These are phyloP conservation scores for Xanthorhoe spadicearia DNA, from an alignment of 2,888 invertebrate species.

Conservation along the genomic window DNA sequence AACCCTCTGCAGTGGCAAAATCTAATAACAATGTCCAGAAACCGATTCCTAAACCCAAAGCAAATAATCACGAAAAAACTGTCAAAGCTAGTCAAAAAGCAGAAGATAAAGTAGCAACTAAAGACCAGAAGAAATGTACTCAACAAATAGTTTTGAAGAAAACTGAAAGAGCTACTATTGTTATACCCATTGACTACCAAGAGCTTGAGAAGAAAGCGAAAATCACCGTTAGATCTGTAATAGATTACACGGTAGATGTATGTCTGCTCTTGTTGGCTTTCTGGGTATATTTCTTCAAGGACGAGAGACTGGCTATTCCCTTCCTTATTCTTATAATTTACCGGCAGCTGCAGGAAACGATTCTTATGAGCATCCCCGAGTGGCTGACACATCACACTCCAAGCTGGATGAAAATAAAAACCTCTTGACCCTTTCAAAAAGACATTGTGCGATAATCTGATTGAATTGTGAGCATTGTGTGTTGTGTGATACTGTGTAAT, in stretches of 20 bases:
- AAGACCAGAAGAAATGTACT: constrained; percentile 54
- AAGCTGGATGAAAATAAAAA: constrained; percentile 74
- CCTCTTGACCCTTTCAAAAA: constrained; percentile 77
- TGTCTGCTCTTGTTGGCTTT: constrained; percentile 90
- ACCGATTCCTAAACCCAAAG: constrained; percentile 43
- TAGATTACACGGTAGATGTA: constrained; percentile 90
- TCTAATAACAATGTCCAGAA: constrained; percentile 50
- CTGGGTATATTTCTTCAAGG: constrained; percentile 92
- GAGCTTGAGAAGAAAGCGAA: constrained; percentile 86
- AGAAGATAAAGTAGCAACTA: constrained; percentile 47
- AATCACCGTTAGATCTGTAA: constrained; percentile 87
- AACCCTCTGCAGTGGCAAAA: constrained; percentile 38
- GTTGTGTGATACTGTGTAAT: constrained; percentile 74
- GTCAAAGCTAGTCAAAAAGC: constrained; percentile 37
- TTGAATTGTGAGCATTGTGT: constrained; percentile 73
- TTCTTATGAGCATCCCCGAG: constrained; percentile 84
- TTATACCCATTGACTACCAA: constrained; percentile 81
- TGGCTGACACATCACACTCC: constrained; percentile 80
- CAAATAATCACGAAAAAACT: constrained; percentile 38
- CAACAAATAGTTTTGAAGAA: constrained; percentile 71
- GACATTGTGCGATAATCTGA: constrained; percentile 72
- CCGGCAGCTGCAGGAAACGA: constrained; percentile 89
- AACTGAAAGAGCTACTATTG: constrained; percentile 75
- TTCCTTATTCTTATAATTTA: constrained; percentile 91
- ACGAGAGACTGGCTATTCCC: constrained; percentile 91